phyloP scores from a whole-genome alignment of 2,888 invertebrate species.

The Mystacides longicornis region DNA sequence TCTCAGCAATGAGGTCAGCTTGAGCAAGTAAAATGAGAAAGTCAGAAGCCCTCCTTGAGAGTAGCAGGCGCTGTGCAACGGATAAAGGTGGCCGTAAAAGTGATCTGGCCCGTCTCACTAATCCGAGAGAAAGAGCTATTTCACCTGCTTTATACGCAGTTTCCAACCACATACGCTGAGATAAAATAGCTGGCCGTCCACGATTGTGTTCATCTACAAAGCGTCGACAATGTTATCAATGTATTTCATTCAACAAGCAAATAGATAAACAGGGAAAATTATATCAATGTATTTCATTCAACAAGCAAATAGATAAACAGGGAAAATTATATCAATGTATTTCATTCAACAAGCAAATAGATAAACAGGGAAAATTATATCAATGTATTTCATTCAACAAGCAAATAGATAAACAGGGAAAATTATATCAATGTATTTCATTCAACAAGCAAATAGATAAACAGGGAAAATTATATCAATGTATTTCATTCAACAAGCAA shows the following conservation, averaged over 20 bases:
- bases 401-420: no score
- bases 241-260: no score
- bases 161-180: constrained; percentile 18
- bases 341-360: no score
- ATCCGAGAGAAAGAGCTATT: constrained; percentile 11
- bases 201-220: constrained; percentile 8
- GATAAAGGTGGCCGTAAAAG: constrained; percentile 13
- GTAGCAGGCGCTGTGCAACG: constrained; percentile 29
- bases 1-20: constrained; percentile 30
- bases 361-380: no score
- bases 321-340: no score
- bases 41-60: constrained; percentile 30
- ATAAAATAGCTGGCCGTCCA: constrained; percentile 5
- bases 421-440: no score
- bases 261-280: neutral
- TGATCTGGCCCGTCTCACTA: constrained; percentile 19
- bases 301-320: no score
- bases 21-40: constrained; percentile 30
- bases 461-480: no score
- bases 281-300: neutral
- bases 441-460: no score
- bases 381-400: no score
- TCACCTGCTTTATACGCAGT: constrained; percentile 10
- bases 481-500: no score
- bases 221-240: no score